Conservation (phyloP, 2,797 vertebrate species). For the Ictinia mississippiensis region DNA sequence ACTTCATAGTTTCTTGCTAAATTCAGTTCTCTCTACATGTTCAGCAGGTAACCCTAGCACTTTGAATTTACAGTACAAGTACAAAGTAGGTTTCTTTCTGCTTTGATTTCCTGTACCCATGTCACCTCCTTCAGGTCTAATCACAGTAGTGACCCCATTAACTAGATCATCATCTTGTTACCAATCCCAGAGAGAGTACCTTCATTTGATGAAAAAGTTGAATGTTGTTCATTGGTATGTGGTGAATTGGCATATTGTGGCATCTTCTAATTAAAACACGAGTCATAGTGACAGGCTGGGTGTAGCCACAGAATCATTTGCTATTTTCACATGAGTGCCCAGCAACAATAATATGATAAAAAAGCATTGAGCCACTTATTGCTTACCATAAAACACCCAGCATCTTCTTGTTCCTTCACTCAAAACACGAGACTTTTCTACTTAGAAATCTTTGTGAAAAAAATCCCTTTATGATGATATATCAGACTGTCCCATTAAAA, state of each 20-base stretch:
- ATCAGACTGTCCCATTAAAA: background rate
- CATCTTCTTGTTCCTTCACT: background rate
- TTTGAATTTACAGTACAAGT: background rate
- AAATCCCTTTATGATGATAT: background rate
- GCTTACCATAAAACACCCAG: background rate
- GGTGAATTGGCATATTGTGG: background rate
- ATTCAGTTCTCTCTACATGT: background rate
- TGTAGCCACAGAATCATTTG: background rate
- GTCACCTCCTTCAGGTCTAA: background rate
- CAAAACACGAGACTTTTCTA: background rate
- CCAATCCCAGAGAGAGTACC: background rate
- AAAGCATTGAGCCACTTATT: background rate
- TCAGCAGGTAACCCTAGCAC: background rate
- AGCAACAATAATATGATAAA: background rate
- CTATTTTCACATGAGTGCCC: background rate
- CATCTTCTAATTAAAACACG: background rate
- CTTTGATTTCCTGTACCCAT: background rate
- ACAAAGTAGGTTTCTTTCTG: background rate
- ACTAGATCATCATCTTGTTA: background rate
- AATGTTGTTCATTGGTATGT: background rate
- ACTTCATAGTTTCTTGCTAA: background rate
- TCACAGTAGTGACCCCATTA: background rate
- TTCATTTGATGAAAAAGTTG: background rate
- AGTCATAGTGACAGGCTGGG: background rate
- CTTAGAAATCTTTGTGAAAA: background rate